phyloP scores from a whole-genome alignment of 2,113 vertebrate species.

The Aspidoscelis tigris region DNA sequence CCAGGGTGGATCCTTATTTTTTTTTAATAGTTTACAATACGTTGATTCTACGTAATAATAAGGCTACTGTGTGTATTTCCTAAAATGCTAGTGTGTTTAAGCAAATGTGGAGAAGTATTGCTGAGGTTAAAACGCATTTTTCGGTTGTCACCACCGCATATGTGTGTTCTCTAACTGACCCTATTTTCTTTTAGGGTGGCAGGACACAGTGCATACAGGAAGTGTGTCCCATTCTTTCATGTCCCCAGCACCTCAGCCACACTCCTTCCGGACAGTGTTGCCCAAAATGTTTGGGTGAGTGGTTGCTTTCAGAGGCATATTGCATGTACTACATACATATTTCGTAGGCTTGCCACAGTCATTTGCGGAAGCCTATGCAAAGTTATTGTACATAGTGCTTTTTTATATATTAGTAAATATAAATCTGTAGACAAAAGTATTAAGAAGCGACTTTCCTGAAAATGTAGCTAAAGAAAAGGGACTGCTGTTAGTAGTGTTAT shows the following conservation, averaged over 20 bases:
- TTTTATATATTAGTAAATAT: not conserved
- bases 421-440: not conserved
- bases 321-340: not conserved
- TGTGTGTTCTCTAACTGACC: conserved; percentile 39
- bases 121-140: not conserved
- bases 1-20: conserved; percentile 2
- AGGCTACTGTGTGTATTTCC: not conserved
- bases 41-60: not conserved
- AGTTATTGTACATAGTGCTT: conserved; percentile 1
- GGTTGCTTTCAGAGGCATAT: conserved; percentile 19
- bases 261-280: conserved; percentile 90
- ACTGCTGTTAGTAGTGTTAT: not conserved
- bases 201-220: conserved; percentile 89
- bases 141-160: not conserved
- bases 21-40: not conserved
- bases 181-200: conserved; percentile 84
- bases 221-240: conserved; percentile 95
- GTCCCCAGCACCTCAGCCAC: conserved; percentile 93
- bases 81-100: not conserved
- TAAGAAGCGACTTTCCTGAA: not conserved
- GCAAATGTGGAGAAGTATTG: not conserved
- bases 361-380: not conserved
- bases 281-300: conserved; percentile 91
- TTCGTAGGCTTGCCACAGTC: conserved; percentile 11
- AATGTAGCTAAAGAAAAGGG: too few relatives aligned